Conservation (phyloP, 2,888 invertebrate genomes). For the Petrophora chlorosata region DNA sequence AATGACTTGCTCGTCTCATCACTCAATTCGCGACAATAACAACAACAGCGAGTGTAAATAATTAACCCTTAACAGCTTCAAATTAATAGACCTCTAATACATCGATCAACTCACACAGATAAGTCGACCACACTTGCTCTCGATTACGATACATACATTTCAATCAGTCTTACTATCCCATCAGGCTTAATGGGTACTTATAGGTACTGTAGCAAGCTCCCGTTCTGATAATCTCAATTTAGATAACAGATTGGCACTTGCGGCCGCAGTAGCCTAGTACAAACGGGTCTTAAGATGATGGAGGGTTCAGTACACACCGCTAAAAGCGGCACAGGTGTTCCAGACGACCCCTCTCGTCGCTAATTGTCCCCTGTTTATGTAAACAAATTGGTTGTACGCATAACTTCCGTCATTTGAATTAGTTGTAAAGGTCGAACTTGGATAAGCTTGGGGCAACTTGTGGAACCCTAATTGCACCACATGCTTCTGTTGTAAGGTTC, state of each 20-base stretch:
- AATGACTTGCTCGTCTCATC: too few relatives aligned
- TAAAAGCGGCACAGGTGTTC: constrained; percentile 62
- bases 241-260: constrained; percentile 34
- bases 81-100: too few relatives aligned
- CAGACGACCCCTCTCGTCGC: constrained; percentile 54
- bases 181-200: neutral
- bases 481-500: constrained; percentile 26
- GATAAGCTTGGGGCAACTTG: constrained; percentile 36
- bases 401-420: constrained; percentile 58
- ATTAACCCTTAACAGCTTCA: too few relatives aligned
- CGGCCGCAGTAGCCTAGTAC: constrained; percentile 18
- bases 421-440: constrained; percentile 41
- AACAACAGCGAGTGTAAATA: too few relatives aligned
- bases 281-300: constrained; percentile 26
- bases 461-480: constrained; percentile 35
- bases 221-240: neutral
- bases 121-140: too few relatives aligned
- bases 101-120: too few relatives aligned
- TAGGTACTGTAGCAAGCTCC: neutral
- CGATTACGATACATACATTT: neutral
- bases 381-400: constrained; percentile 70
- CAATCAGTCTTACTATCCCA: too few relatives aligned
- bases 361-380: constrained; percentile 74
- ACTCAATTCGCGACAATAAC: too few relatives aligned
- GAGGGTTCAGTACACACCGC: constrained; percentile 34